Evolutionary conservation across 2,113 vertebrate species (phyloP).

Genomic region (Elgaria multicarinata): DNA sequence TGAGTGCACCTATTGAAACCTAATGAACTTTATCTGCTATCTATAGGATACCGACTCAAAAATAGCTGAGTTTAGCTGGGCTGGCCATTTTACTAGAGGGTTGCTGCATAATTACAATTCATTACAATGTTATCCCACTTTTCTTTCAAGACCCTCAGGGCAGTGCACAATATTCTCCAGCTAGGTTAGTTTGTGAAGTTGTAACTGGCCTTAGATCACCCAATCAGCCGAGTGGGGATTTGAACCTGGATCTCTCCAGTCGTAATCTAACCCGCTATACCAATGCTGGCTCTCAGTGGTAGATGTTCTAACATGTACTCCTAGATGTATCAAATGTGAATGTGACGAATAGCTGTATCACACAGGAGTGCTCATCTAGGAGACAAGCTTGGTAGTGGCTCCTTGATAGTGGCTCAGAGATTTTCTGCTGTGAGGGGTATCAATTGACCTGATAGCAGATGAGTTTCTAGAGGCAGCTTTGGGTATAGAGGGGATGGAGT

Average conservation of each 20-base stretch:
- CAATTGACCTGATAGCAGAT: not conserved
- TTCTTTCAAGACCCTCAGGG: not conserved
- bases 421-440: not conserved
- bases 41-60: not conserved
- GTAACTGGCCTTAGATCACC: not conserved
- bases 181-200: too few relatives aligned
- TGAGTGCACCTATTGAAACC: not conserved
- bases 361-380: too few relatives aligned
- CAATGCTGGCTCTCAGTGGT: too few relatives aligned
- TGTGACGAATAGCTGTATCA: too few relatives aligned
- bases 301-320: not conserved
- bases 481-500: not conserved
- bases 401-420: too few relatives aligned
- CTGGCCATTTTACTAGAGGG: not conserved
- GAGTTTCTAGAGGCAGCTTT: not conserved
- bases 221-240: not conserved
- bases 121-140: not conserved
- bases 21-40: not conserved
- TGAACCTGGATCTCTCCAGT: too few relatives aligned
- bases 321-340: too few relatives aligned
- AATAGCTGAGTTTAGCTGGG: not conserved
- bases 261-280: too few relatives aligned
- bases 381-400: not conserved
- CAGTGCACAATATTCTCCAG: not conserved
- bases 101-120: not conserved